Percentiles rank a stretch among this genome's conserved stretches.
phyloP scores from a whole-genome alignment of 1,140 invertebrate genomes.

The Cotesia glomerata region DNA sequence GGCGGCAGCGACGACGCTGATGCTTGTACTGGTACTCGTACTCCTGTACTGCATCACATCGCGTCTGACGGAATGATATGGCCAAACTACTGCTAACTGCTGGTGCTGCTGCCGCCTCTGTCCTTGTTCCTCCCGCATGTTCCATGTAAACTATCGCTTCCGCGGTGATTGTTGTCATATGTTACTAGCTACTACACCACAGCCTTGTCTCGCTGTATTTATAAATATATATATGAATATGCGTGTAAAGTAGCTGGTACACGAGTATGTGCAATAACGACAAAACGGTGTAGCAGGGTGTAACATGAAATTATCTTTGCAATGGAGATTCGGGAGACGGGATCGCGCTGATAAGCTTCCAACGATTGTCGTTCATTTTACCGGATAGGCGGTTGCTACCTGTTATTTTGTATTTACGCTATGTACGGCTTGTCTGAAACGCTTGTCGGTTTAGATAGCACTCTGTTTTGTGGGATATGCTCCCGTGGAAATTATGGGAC shows the following conservation, averaged over 20 bases:
- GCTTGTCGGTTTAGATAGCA: conserved; percentile 26
- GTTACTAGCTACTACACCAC: background rate
- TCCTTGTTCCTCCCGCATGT: no score
- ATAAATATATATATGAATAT: background rate
- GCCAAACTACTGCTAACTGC: conserved; percentile 12
- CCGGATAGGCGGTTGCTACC: background rate
- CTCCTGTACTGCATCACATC: background rate
- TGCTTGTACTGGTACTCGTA: no score
- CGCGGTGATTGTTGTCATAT: conserved; percentile 33
- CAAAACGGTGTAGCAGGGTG: background rate
- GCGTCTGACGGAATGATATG: conserved; percentile 19
- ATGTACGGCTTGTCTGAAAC: background rate
- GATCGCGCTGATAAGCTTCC: conserved; percentile 23
- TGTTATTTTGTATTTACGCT: no score
- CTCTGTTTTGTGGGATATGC: conserved; percentile 4
- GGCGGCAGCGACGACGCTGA: background rate
- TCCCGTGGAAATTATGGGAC: background rate
- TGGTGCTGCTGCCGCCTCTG: background rate
- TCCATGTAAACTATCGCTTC: conserved; percentile 35
- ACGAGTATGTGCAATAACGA: background rate
- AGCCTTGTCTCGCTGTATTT: background rate
- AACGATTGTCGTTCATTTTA: conserved; percentile 24
- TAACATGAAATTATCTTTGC: conserved; percentile 47
- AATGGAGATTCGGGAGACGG: conserved; percentile 41
- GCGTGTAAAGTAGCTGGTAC: background rate